These are phyloP conservation scores for Drosophila lini DNA, from an alignment of 1,140 invertebrate species.

Conservation along the genomic window DNA sequence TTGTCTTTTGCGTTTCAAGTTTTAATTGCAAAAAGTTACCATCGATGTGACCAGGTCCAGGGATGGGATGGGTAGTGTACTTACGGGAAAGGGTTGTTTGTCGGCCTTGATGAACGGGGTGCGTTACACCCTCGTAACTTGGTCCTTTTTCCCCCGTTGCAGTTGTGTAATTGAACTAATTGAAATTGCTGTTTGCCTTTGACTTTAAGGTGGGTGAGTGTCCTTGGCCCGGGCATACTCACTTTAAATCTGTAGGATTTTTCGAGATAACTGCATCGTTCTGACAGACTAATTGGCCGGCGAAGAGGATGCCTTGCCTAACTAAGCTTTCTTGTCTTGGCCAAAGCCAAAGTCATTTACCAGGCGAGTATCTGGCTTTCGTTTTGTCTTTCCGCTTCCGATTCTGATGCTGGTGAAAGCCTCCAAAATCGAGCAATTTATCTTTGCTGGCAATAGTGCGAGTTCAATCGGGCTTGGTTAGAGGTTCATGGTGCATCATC, in stretches of 20 bases:
- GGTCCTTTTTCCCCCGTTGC: slow-evolving; percentile 10
- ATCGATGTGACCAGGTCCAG: not conserved
- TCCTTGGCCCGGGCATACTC: slow-evolving; percentile 19
- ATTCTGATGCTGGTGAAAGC: slow-evolving; percentile 12
- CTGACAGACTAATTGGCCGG: slow-evolving; percentile 28
- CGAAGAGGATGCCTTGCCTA: slow-evolving; percentile 14
- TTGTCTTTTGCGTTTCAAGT: slow-evolving; percentile 68
- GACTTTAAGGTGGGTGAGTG: slow-evolving; percentile 21
- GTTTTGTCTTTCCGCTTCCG: not conserved
- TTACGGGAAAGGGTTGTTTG: slow-evolving; percentile 50
- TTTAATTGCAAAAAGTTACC: slow-evolving; percentile 74
- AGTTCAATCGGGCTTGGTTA: not conserved
- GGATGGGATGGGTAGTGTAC: not conserved
- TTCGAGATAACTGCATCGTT: slow-evolving; percentile 17
- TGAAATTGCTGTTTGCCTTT: slow-evolving; percentile 57
- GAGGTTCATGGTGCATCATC: slow-evolving; percentile 7
- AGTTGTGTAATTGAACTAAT: slow-evolving; percentile 71
- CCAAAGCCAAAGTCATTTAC: slow-evolving; percentile 4
- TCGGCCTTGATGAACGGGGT: slow-evolving; percentile 6
- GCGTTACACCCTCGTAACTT: slow-evolving; percentile 18
- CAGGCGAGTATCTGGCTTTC: slow-evolving; percentile 4
- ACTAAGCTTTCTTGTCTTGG: slow-evolving; percentile 41
- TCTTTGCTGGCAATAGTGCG: slow-evolving; percentile 39
- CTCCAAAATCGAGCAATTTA: slow-evolving; percentile 51
- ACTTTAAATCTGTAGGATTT: not conserved